A percentile compares a stretch with the other conserved stretches of the same genome.
Evolutionary conservation across 2,888 invertebrate genomes (phyloP).

Genomic region (Rotaria sp.): DNA sequence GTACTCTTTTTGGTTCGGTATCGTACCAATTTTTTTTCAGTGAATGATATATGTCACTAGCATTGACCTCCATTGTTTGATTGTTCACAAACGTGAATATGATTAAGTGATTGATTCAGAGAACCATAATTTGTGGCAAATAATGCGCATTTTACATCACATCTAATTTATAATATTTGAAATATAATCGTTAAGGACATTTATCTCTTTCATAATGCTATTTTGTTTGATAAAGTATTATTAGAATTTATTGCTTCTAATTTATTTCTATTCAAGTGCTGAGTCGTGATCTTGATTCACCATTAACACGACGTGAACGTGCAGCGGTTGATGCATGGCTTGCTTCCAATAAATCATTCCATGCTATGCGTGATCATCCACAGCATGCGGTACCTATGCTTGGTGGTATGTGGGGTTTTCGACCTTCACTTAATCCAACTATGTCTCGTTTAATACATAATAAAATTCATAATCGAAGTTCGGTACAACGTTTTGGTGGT

Average conservation of each 20-base stretch:
- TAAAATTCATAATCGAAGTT: background rate
- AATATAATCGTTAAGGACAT: too few species aligned
- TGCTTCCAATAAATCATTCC: background rate
- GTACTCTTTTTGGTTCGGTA: too few species aligned
- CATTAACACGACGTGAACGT: background rate
- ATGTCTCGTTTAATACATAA: background rate
- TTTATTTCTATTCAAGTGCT: background rate
- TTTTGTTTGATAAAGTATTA: too few species aligned
- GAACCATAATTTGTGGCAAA: too few species aligned
- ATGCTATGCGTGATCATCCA: slow-evolving; percentile 27
- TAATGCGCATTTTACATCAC: too few species aligned
- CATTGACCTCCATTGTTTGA: too few species aligned
- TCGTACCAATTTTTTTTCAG: too few species aligned
- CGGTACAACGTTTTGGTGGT: background rate
- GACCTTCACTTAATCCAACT: background rate
- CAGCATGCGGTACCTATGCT: background rate
- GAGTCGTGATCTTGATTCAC: slow-evolving; percentile 27
- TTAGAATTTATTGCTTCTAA: background rate
- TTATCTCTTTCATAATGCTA: too few species aligned
- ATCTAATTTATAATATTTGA: too few species aligned
- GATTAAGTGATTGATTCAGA: too few species aligned
- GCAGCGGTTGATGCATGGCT: background rate
- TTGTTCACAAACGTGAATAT: too few species aligned
- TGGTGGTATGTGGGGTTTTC: slow-evolving; percentile 13
- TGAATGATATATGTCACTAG: too few species aligned